Percentiles rank a stretch among this genome's conserved stretches.
These are phyloP conservation scores for Okapia johnstoni DNA, from an alignment of 2,113 vertebrate species.

Conservation along the genomic window DNA sequence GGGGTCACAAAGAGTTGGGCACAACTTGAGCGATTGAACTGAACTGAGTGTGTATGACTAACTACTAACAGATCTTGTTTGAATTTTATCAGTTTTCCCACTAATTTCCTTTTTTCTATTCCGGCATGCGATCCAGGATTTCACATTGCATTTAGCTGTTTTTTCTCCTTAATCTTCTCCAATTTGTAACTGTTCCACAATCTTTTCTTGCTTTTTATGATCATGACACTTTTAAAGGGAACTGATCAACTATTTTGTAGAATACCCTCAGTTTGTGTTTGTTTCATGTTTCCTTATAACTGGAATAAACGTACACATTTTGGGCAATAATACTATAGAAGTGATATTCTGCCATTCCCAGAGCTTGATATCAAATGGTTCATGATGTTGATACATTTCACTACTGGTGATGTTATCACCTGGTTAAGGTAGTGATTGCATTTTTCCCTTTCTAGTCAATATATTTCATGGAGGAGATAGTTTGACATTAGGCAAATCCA, in stretches of 20 bases:
- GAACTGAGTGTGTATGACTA: neutral
- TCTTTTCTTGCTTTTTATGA: neutral
- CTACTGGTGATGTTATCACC: neutral
- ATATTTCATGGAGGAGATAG: neutral
- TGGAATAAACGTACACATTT: neutral
- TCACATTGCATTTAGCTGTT: neutral
- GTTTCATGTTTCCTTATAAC: neutral
- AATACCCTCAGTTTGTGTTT: neutral
- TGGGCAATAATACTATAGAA: neutral
- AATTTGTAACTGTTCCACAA: neutral
- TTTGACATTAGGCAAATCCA: slow-evolving; percentile 10
- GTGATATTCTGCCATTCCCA: neutral
- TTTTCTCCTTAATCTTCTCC: neutral
- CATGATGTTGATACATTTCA: neutral
- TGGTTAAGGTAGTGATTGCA: neutral
- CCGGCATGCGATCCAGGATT: neutral
- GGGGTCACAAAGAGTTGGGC: neutral
- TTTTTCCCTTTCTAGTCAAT: neutral
- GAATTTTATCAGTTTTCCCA: neutral
- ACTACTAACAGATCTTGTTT: neutral
- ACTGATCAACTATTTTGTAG: neutral
- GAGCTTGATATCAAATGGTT: neutral
- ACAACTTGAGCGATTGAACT: neutral
- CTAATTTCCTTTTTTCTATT: neutral
- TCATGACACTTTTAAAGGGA: neutral